Base-by-base conservation (phyloP, 2,113 vertebrate genomes). In the Engraulis encrasicolus region DNA sequence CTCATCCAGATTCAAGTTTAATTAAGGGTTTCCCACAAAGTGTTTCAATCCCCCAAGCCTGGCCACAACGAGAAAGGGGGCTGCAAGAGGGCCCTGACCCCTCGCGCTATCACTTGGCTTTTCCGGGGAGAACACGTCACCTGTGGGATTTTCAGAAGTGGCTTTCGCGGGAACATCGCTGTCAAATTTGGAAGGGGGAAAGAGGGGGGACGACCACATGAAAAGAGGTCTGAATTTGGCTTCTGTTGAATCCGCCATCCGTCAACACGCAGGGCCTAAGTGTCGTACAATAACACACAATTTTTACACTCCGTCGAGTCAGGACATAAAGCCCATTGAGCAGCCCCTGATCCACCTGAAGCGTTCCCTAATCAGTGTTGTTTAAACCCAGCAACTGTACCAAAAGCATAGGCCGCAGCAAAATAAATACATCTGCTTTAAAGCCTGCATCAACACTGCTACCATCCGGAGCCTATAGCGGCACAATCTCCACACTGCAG, bases 341-440 rank as follows among this genome's bases (percentile, higher is more conserved):
- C 20, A 15, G n/a, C n/a, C 2, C n/a, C n/a, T 15, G 27, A 48
- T 48, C 81, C 23, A 66, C 58, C 81, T 74, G 17, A 82, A 74
- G 23, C 1, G 3, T 45, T 45, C 48, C 14, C 20, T 58, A 77
- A 85, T 85, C 78, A 80, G 20, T 58, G 58, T 27, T 84, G 80
- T 84, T 82, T 84, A 80, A 84, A n/a, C 58, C 14, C 50, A 36
- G 74, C 79, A 84, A 82, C 52, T 82, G 83, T 74, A 36, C 34
- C 27, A 27, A 80, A n/a, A 61, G 19, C 77, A 71, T 31, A 40
- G 82, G 38, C 40, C 36, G 19, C 58, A 78, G 50, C 81, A 78
- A 83, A 86, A 78, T 80, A 83, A 80, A 80, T 81, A 79, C 52
- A 84, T 79, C 86, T 82, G 86, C 58, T 79, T 23, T 5, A 45